Base-by-base conservation (phyloP, 2,113 vertebrate genomes). In the Centropus bengalensis region DNA sequence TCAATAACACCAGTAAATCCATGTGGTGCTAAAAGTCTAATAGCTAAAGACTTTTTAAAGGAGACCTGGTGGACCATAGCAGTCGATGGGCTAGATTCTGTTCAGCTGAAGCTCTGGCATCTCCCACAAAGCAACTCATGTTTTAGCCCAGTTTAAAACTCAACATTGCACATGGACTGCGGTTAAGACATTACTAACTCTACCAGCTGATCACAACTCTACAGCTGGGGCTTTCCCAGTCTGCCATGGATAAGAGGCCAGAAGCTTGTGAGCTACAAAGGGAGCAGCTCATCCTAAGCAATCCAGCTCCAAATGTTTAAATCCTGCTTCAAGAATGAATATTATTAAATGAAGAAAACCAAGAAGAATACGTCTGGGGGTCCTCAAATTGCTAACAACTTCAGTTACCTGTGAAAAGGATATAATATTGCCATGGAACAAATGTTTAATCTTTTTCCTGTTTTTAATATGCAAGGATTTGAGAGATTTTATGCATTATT, bases 401-500 rank as follows among this genome's bases (percentile, higher is more conserved):
- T 44, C 58, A 54, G 19, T 4, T 71, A 62, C 80, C 81, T 76
- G 60, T 8, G 52, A 60, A 91, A 94, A 90, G 54, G 44, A 71
- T 64, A 17, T 60, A 83, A 60, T 78, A 75, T 32, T 78, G 54
- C 68, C 56, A 83, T 8, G 47, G 40, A 95, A 91, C 14, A 71
- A 94, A 94, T 71, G 56, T 82, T 95, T 85, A 76, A 78, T 32
- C 1, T 23, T 21, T 30, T 22, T n/a, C 33, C 67, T 45, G 75
- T 88, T 70, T 44, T 55, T 4, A 77, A 79, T 44, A n/a, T 5
- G 8, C 42, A 82, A 71, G 67, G 80, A 96, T 92, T 93, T 93
- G 44, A 69, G 82, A 80, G 77, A 86, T 93, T 91, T 83, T 68
- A 86, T 36, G 58, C 69, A 71, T 78, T 95, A 94, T 93, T 96